Base-by-base conservation (phyloP, 2,888 invertebrate species). In the Cheilosia scutellata region DNA sequence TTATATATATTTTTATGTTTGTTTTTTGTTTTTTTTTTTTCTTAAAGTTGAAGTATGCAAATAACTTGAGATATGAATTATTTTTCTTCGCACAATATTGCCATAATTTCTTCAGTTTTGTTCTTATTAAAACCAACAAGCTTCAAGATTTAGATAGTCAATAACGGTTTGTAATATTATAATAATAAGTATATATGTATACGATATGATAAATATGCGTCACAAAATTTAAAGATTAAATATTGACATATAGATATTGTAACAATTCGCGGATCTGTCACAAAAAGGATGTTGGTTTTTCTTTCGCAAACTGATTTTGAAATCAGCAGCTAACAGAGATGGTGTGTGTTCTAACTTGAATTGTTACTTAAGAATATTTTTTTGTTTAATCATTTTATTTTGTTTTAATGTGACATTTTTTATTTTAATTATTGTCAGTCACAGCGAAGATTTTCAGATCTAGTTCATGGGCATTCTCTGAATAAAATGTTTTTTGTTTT, bases 391-490 rank as follows among this genome's bases (percentile, higher is more conserved):
- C 49, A 47, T 79, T 84, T 72, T 79, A 44, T 62, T 63, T 71
- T 82, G 44, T 70, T 79, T 86, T 78, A 72, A 51, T 86, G 86
- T 86, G 86, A 86, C 86, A 72, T 86, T 86, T 20, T 37, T 37
- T 86, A 86, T 77, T 87, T 88, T 89, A 89, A 89, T 92, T 92
- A 92, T 92, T 92, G 92, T 92, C 92, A 91, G 91, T 91, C 92
- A 92, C 92, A 92, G 92, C 92, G 91, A 91, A 90, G 89, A 89
- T 90, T 51, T 89, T 89, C 82, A 87, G 87, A 87, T 76, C 87
- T 74, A 70, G 51, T 82, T 87, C 77, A 74, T 87, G 74, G 82
- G 72, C 75, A 76, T 76, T 83, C 68, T 87, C 75, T 87, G 82
- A 77, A 63, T 60, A 68, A 51, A 51, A 74, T 33, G 51, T 63